Evolutionary conservation across 2,888 invertebrate genomes (phyloP).

Genomic region (Halictus ligatus): DNA sequence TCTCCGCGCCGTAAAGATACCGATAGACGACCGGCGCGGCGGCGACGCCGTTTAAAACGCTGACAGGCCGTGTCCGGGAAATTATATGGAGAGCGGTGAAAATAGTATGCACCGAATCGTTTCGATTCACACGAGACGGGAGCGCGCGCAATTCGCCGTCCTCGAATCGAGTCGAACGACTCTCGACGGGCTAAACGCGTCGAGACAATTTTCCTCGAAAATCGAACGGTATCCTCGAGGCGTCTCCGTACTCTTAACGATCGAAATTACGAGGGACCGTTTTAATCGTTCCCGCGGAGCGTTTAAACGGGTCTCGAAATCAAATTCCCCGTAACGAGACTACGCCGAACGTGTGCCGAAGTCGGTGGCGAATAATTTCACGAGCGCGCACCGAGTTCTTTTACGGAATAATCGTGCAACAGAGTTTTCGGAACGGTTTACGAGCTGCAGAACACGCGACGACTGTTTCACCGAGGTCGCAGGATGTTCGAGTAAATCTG

Average conservation of each 20-base stretch:
- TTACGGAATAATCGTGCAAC: not conserved
- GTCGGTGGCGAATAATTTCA: too few species aligned
- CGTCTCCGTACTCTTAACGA: too few species aligned
- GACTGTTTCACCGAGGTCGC: not conserved
- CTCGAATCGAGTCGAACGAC: not conserved
- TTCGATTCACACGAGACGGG: not conserved
- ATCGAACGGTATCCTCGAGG: not conserved
- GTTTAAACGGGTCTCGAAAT: too few species aligned
- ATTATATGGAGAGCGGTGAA: slow-evolving; percentile 17
- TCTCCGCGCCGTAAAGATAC: slow-evolving; percentile 47
- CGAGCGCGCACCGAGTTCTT: not conserved
- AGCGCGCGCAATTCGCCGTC: not conserved
- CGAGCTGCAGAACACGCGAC: not conserved
- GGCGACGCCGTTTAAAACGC: not conserved
- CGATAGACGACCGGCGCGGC: slow-evolving; percentile 13
- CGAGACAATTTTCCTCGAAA: not conserved
- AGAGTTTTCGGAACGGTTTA: not conserved
- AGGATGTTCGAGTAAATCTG: not conserved
- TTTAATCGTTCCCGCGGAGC: too few species aligned
- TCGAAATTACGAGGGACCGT: too few species aligned
- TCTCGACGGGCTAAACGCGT: not conserved
- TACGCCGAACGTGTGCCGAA: too few species aligned
- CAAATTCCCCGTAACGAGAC: too few species aligned
- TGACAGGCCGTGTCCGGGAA: not conserved
- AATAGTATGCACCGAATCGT: slow-evolving; percentile 6